Conservation (phyloP, 1,140 invertebrate genomes). For the Drosophila pachea region DNA sequence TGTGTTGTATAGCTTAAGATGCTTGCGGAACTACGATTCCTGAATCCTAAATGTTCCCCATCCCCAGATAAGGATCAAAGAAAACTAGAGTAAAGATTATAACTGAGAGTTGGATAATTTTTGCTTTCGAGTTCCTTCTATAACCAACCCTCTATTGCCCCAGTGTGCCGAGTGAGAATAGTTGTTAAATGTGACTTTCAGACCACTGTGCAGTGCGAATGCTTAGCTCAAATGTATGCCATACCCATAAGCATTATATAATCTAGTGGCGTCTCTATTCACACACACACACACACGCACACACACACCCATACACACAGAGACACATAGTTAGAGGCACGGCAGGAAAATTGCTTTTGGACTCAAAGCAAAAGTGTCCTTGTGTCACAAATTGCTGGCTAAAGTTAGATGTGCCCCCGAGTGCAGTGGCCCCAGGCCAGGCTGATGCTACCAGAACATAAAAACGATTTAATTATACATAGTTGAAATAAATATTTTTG, state of each 20-base stretch:
- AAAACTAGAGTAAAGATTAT: no score
- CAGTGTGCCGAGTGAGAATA: no score
- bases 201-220: background rate
- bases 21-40: no score
- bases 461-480: conserved; percentile 49
- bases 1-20: background rate
- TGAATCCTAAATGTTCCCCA: background rate
- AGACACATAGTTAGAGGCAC: no score
- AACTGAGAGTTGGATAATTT: no score
- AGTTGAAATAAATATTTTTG: conserved; percentile 45
- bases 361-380: conserved; percentile 26
- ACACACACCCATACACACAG: background rate
- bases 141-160: no score
- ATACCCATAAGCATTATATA: conserved; percentile 6
- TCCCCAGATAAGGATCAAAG: no score
- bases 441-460: conserved; percentile 14
- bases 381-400: conserved; percentile 27
- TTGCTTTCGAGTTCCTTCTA: no score
- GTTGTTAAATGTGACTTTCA: background rate
- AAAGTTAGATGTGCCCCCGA: conserved; percentile 21
- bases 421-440: conserved; percentile 28
- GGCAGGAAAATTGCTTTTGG: background rate
- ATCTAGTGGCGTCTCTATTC: background rate
- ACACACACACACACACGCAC: background rate
- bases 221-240: conserved; percentile 4